Evolutionary conservation across 2,888 invertebrate genomes (phyloP).

Genomic region (Eristalinus sepulchralis): DNA sequence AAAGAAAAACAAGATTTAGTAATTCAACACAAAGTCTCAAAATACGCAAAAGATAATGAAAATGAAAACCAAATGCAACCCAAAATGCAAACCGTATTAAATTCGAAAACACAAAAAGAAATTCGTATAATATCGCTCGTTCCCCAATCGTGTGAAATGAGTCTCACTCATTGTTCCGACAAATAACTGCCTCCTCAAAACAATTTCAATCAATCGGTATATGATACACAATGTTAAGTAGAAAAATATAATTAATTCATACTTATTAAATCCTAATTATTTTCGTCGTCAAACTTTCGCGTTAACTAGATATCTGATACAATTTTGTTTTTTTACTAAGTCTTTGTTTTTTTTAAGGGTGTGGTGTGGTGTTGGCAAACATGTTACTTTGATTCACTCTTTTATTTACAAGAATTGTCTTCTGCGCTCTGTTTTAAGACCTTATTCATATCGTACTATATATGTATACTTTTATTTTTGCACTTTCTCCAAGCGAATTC

Average conservation of each 20-base stretch:
- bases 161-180: background rate
- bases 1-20: conserved; percentile 19
- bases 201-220: background rate
- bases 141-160: background rate
- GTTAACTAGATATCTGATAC: background rate
- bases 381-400: conserved; percentile 25
- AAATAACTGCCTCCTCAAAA: background rate
- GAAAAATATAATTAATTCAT: conserved; percentile 60
- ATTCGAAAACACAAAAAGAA: conserved; percentile 6
- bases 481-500: conserved; percentile 11
- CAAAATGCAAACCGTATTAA: conserved; percentile 11
- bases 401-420: background rate
- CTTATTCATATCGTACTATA: background rate
- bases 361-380: conserved; percentile 34
- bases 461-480: background rate
- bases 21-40: conserved; percentile 18
- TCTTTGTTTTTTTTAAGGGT: conserved; percentile 19
- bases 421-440: background rate
- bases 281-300: background rate
- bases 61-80: background rate
- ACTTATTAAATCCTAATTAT: conserved; percentile 27
- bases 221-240: conserved; percentile 38
- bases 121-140: background rate
- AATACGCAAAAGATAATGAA: background rate
- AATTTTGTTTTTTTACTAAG: background rate